Conservation (phyloP, 2,113 vertebrate species). For the Prionailurus bengalensis region DNA sequence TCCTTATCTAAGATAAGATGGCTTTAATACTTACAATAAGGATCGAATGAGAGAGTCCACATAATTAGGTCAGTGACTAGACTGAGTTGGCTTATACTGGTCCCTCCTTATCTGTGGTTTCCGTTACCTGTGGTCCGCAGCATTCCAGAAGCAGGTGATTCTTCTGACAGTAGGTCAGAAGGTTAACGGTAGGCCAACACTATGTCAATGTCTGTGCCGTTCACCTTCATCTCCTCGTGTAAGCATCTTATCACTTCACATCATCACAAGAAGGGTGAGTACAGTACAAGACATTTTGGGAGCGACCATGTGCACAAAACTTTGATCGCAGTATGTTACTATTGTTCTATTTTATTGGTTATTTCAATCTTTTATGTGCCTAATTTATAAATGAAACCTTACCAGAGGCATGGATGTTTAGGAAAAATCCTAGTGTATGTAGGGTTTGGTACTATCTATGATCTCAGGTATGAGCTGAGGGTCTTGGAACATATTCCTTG, state of each 20-base stretch:
- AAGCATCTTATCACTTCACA: neutral
- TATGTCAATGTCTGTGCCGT: neutral
- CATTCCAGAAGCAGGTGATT: neutral
- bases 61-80: neutral
- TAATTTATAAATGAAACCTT: neutral
- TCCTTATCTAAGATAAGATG: neutral
- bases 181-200: neutral
- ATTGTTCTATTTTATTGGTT: neutral
- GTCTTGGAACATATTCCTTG: neutral
- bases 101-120: neutral
- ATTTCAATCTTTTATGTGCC: neutral
- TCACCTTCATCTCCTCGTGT: neutral
- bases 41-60: neutral
- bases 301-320: neutral
- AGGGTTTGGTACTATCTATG: neutral
- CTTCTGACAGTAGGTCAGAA: neutral
- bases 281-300: neutral
- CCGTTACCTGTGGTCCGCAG: neutral
- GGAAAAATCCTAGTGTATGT: neutral
- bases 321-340: neutral
- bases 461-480: neutral
- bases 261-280: neutral
- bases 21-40: neutral
- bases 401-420: too few species aligned
- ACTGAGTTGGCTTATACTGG: neutral